Conservation (phyloP, 1,140 invertebrate genomes). For the Monomorium pharaonis region DNA sequence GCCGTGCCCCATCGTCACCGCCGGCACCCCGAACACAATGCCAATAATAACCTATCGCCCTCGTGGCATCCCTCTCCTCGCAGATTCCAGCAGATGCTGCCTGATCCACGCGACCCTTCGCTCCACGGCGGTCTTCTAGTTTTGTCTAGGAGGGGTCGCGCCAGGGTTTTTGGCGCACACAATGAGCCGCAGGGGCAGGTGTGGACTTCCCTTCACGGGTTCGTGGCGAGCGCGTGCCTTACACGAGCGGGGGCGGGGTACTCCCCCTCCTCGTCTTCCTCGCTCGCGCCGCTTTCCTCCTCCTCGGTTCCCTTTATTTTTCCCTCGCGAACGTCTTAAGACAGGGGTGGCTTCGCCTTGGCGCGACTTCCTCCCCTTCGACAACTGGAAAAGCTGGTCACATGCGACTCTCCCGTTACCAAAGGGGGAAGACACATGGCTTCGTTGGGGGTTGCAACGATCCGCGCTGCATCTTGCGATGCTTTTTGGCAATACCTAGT, state of each 20-base stretch:
- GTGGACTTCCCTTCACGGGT: slow-evolving; percentile 74
- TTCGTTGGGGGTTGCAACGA: slow-evolving; percentile 58
- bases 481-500: slow-evolving; percentile 35
- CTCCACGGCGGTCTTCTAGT: slow-evolving; percentile 72
- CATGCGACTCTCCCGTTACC: slow-evolving; percentile 53
- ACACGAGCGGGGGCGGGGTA: slow-evolving; percentile 85
- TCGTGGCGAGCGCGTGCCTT: slow-evolving; percentile 83
- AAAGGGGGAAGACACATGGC: slow-evolving; percentile 63
- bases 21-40: slow-evolving; percentile 76
- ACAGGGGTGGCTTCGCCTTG: slow-evolving; percentile 42
- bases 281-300: slow-evolving; percentile 11
- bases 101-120: slow-evolving; percentile 62
- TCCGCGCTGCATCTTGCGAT: not conserved
- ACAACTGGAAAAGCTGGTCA: slow-evolving; percentile 70
- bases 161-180: slow-evolving; percentile 65
- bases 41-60: slow-evolving; percentile 84
- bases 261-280: slow-evolving; percentile 47
- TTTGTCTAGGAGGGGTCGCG: slow-evolving; percentile 79
- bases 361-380: slow-evolving; percentile 22
- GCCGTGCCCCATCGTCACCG: slow-evolving; percentile 59
- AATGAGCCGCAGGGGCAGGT: slow-evolving; percentile 82
- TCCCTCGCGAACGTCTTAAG: slow-evolving; percentile 61
- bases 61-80: slow-evolving; percentile 79
- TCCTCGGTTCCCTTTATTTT: slow-evolving; percentile 63
- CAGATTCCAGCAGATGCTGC: slow-evolving; percentile 84